A percentile compares a stretch with the other conserved stretches of the same genome.
phyloP scores from a whole-genome alignment of 2,888 invertebrate genomes.

The Xestia rhomboidea region DNA sequence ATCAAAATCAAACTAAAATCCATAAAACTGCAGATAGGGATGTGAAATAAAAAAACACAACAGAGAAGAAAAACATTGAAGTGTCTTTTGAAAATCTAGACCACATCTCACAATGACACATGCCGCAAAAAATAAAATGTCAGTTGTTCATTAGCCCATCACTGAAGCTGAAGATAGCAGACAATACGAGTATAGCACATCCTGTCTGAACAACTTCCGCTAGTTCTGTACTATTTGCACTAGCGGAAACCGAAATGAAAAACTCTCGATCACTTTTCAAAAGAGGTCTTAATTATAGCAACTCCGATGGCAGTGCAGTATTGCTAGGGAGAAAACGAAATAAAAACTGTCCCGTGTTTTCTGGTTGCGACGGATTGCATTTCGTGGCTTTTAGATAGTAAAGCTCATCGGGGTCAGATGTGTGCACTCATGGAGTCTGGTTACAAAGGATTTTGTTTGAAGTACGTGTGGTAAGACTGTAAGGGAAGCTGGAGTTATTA shows the following conservation, averaged over 20 bases:
- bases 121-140: not conserved
- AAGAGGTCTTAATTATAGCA: conserved; percentile 51
- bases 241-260: conserved; percentile 54
- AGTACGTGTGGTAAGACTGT: not conserved
- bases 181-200: conserved; percentile 23
- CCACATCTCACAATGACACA: not conserved
- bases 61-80: not conserved
- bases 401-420: conserved; percentile 23
- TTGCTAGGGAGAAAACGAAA: not conserved
- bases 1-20: not conserved
- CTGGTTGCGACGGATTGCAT: conserved; percentile 17
- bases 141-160: conserved; percentile 4
- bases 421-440: not conserved
- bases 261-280: conserved; percentile 52
- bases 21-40: not conserved
- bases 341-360: conserved; percentile 1
- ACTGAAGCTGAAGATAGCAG: conserved; percentile 1
- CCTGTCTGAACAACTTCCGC: conserved; percentile 11
- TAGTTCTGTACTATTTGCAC: conserved; percentile 36
- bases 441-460: conserved; percentile 22
- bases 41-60: not conserved
- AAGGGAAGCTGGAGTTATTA: not conserved
- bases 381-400: conserved; percentile 33
- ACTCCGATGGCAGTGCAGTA: conserved; percentile 15
- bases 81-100: not conserved